A percentile compares a stretch with the other conserved stretches of the same genome.
Evolutionary conservation across 2,797 vertebrate species (phyloP).

Genomic region (Psittacula derbiana): DNA sequence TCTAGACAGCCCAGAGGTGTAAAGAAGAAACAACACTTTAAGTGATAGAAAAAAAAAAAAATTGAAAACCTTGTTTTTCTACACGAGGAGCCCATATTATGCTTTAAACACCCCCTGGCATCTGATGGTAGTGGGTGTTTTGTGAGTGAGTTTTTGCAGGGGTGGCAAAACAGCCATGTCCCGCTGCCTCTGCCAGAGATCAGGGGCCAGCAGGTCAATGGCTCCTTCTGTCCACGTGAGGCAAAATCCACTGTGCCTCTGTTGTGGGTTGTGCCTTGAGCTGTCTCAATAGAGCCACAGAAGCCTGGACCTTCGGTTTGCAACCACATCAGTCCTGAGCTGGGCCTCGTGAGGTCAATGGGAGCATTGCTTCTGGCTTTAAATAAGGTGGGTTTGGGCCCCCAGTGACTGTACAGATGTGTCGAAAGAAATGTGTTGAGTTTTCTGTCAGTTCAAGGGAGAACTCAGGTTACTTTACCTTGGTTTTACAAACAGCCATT

Average conservation of each 20-base stretch:
- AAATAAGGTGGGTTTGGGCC: background rate
- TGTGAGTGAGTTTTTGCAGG: slow-evolving; percentile 1
- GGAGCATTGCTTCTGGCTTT: background rate
- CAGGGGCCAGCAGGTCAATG: background rate
- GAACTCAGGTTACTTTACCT: background rate
- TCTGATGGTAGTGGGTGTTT: slow-evolving; percentile 31
- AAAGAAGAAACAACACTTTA: slow-evolving; percentile 37
- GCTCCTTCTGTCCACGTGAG: background rate
- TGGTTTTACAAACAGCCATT: background rate
- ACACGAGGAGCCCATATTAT: background rate
- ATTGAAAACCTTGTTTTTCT: background rate
- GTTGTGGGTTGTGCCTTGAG: background rate
- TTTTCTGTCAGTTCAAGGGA: background rate
- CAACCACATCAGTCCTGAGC: background rate
- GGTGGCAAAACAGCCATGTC: background rate
- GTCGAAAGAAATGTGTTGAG: background rate
- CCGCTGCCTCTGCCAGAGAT: background rate
- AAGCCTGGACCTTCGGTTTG: background rate
- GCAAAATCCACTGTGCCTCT: background rate
- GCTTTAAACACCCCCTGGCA: background rate
- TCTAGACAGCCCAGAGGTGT: slow-evolving; percentile 33
- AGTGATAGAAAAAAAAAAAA: slow-evolving; percentile 7
- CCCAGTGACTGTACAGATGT: background rate
- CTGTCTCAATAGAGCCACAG: background rate
- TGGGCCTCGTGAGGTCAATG: background rate